Evolutionary conservation across 2,888 invertebrate genomes (phyloP).

Genomic region (Lottia scabra): DNA sequence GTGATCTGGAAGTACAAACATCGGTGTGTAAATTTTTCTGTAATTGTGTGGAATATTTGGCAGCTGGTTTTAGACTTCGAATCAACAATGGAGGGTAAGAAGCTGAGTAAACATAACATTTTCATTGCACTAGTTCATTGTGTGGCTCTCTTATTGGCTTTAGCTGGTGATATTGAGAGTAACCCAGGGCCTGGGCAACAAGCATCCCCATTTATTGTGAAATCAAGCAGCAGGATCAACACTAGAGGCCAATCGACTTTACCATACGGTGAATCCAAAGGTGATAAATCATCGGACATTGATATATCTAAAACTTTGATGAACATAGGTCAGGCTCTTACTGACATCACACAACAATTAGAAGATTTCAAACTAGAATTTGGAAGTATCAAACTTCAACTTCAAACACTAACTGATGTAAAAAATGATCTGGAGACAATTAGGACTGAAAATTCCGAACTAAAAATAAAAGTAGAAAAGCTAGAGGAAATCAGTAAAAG

Average conservation of each 20-base stretch:
- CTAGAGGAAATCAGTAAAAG: neutral
- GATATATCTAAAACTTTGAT: neutral
- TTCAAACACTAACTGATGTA: neutral
- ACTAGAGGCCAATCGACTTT: neutral
- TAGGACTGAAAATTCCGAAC: neutral
- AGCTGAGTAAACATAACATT: too few species aligned
- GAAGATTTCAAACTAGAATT: neutral
- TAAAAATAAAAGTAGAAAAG: neutral
- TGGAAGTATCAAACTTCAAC: neutral
- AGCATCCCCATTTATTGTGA: neutral
- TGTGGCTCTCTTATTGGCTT: neutral
- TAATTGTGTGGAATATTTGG: too few species aligned
- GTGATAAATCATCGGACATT: neutral
- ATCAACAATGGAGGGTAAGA: too few species aligned
- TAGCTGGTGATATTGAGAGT: neutral
- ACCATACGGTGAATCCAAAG: neutral
- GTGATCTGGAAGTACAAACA: too few species aligned
- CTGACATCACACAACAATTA: neutral
- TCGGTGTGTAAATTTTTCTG: too few species aligned
- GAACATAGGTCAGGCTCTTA: neutral
- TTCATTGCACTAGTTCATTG: too few species aligned
- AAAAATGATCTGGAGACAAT: neutral
- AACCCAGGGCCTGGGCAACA: neutral
- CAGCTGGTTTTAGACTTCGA: too few species aligned
- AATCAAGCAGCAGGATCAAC: neutral